Percentiles rank a stretch among this genome's conserved stretches.
Conservation (phyloP, 2,797 vertebrate genomes). For the Melanogrammus aeglefinus region DNA sequence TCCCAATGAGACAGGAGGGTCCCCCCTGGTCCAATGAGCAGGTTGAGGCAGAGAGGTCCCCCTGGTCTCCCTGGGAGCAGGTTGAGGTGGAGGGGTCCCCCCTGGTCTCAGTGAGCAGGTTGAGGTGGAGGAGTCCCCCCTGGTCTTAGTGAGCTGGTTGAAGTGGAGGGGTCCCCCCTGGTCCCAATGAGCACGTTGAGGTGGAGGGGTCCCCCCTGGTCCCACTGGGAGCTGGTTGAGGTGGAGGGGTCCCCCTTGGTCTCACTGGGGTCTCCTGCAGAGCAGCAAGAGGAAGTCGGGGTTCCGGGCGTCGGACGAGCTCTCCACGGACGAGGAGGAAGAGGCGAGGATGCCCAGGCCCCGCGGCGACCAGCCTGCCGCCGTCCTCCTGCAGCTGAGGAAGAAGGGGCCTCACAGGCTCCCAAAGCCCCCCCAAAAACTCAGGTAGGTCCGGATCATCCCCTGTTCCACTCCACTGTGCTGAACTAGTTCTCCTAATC, state of each 20-base stretch:
- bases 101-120: too few species aligned
- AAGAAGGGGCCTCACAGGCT: conserved; percentile 64
- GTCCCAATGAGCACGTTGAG: too few species aligned
- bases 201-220: too few species aligned
- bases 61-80: too few species aligned
- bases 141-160: too few species aligned
- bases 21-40: too few species aligned
- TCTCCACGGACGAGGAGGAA: conserved; percentile 89
- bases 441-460: conserved; percentile 45
- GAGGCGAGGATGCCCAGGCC: conserved; percentile 67
- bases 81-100: too few species aligned
- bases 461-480: neutral
- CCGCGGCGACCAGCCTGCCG: conserved; percentile 59
- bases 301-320: conserved; percentile 82
- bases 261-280: conserved; percentile 51
- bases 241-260: neutral
- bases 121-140: too few species aligned
- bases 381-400: conserved; percentile 69
- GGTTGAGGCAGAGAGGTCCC: too few species aligned
- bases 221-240: neutral
- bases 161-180: too few species aligned
- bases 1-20: too few species aligned
- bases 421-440: conserved; percentile 29
- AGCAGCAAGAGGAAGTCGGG: conserved; percentile 58
- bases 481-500: too few species aligned